phyloP scores from a whole-genome alignment of 2,888 invertebrate species.

The Cynaeus angustus region DNA sequence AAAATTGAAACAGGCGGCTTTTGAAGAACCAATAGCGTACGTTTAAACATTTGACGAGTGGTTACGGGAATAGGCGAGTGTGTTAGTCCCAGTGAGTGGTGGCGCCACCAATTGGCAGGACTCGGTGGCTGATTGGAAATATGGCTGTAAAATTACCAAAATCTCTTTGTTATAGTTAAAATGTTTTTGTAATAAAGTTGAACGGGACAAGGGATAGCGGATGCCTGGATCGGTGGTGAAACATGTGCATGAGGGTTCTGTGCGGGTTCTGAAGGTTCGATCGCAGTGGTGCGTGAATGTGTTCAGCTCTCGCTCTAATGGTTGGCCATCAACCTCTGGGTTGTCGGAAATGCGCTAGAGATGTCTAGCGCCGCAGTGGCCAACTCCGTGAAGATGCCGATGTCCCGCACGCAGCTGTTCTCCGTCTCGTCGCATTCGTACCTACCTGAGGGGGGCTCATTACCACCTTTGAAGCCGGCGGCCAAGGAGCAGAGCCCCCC shows the following conservation, averaged over 20 bases:
- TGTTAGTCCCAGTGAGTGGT: background rate
- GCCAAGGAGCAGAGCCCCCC: slow-evolving; percentile 72
- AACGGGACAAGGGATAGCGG: slow-evolving; percentile 47
- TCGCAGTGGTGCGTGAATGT: slow-evolving; percentile 61
- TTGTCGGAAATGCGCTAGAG: slow-evolving; percentile 61
- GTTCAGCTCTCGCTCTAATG: slow-evolving; percentile 63
- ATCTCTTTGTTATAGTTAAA: slow-evolving; percentile 69
- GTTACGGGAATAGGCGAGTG: background rate
- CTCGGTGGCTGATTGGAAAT: slow-evolving; percentile 60
- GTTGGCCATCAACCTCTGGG: slow-evolving; percentile 67
- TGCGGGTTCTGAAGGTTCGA: slow-evolving; percentile 36
- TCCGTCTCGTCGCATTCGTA: slow-evolving; percentile 65
- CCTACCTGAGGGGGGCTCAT: slow-evolving; percentile 71
- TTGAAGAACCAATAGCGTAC: slow-evolving; percentile 11
- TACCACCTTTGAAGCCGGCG: slow-evolving; percentile 71
- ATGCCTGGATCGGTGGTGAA: slow-evolving; percentile 49
- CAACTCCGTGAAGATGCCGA: slow-evolving; percentile 67
- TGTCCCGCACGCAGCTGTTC: slow-evolving; percentile 72
- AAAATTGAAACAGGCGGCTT: slow-evolving; percentile 24
- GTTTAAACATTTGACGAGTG: slow-evolving; percentile 1
- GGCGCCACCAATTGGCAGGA: slow-evolving; percentile 47
- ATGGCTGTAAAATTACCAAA: slow-evolving; percentile 72
- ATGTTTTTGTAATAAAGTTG: slow-evolving; percentile 64
- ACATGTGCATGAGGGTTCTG: slow-evolving; percentile 53
- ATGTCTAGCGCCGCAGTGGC: slow-evolving; percentile 71